These are phyloP conservation scores for Bicyclus anynana DNA, from an alignment of 1,140 invertebrate genomes.

Conservation along the genomic window DNA sequence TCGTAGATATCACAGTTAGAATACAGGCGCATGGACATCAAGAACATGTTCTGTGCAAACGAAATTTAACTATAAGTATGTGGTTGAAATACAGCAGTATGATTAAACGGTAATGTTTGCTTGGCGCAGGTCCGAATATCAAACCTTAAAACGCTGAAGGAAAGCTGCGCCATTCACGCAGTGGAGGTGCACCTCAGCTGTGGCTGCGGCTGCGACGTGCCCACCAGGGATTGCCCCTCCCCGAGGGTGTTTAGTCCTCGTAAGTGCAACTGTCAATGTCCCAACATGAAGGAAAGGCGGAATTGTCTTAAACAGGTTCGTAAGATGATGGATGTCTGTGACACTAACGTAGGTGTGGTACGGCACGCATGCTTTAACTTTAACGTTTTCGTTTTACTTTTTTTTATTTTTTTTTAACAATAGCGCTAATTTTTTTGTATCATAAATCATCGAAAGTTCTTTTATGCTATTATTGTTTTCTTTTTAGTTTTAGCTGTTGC, in stretches of 20 bases:
- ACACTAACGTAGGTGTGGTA: slow-evolving; percentile 47
- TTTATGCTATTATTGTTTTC: neutral
- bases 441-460: neutral
- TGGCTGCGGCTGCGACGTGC: slow-evolving; percentile 41
- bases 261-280: slow-evolving; percentile 72
- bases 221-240: slow-evolving; percentile 38
- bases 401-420: slow-evolving; percentile 26
- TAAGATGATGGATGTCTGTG: slow-evolving; percentile 70
- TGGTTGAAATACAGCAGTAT: too few species aligned
- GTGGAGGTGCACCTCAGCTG: slow-evolving; percentile 58
- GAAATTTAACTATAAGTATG: too few species aligned
- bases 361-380: slow-evolving; percentile 41
- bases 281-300: slow-evolving; percentile 57
- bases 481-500: too few species aligned
- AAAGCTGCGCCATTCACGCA: slow-evolving; percentile 51
- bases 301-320: slow-evolving; percentile 63
- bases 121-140: slow-evolving; percentile 48
- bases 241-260: slow-evolving; percentile 60
- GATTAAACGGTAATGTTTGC: neutral
- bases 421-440: neutral
- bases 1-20: too few species aligned
- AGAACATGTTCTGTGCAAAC: too few species aligned
- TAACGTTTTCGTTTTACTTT: neutral
- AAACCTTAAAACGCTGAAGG: slow-evolving; percentile 56
- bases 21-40: too few species aligned